Evolutionary conservation across 2,888 invertebrate species (phyloP).

Genomic region (Allacma fusca): DNA sequence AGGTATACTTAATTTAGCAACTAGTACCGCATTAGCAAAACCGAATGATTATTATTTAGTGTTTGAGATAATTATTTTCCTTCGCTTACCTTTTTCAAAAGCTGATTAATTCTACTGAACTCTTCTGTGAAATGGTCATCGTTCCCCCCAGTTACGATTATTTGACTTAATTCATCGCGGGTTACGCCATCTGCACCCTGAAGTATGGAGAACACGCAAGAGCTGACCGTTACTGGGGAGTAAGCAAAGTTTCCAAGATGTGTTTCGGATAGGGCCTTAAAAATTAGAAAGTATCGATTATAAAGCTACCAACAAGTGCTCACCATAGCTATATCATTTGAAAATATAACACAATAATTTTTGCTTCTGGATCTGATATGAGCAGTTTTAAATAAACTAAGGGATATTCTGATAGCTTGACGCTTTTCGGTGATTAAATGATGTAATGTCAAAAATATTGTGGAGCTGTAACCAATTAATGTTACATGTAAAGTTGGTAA

Average conservation of each 20-base stretch:
- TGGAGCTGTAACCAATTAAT: background rate
- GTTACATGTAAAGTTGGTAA: background rate
- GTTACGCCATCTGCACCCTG: conserved; percentile 13
- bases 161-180: background rate
- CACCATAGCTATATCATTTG: too few relatives aligned
- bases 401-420: too few relatives aligned
- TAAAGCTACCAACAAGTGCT: too few relatives aligned
- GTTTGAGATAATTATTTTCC: too few relatives aligned
- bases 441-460: background rate
- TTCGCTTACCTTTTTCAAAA: background rate
- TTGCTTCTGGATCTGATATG: too few relatives aligned
- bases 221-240: background rate
- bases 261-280: background rate
- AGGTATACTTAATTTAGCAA: too few relatives aligned
- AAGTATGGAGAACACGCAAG: background rate
- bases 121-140: conserved; percentile 21
- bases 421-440: too few relatives aligned
- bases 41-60: too few relatives aligned
- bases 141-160: background rate
- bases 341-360: too few relatives aligned
- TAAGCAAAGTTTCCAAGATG: background rate
- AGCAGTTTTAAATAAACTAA: too few relatives aligned
- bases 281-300: too few relatives aligned
- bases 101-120: background rate
- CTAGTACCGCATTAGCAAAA: too few relatives aligned